These are phyloP conservation scores for Theristicus caerulescens DNA, from an alignment of 2,113 vertebrate species.

Conservation along the genomic window DNA sequence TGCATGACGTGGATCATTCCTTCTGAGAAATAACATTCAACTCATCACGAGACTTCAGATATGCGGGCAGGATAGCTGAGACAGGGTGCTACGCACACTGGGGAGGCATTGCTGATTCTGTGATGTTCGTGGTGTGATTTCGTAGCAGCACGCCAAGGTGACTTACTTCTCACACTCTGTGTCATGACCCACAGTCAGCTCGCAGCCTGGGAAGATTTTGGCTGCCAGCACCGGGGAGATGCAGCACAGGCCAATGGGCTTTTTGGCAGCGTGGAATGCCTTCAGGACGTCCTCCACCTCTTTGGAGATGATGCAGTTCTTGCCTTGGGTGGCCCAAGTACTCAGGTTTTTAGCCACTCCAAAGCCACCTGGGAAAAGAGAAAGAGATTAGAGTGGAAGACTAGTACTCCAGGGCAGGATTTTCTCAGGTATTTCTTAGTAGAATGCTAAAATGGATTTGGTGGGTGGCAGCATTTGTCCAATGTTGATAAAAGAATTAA, in stretches of 20 bases:
- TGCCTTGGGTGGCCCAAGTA: constrained; percentile 85
- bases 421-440: neutral
- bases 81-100: fast-evolving
- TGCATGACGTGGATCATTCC: no score
- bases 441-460: neutral
- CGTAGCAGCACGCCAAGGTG: fast-evolving
- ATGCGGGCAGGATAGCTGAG: fast-evolving
- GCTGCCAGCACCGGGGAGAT: constrained; percentile 86
- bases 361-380: constrained; percentile 80
- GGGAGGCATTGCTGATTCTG: neutral
- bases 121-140: neutral
- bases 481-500: neutral
- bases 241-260: constrained; percentile 88
- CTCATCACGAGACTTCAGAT: fast-evolving
- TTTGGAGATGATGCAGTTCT: constrained; percentile 74
- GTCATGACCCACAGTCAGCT: constrained; percentile 85
- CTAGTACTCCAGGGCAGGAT: neutral
- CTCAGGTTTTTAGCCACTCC: constrained; percentile 88
- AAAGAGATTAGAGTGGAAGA: neutral
- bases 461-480: neutral
- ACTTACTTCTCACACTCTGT: constrained; percentile 79
- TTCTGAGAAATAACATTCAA: fast-evolving
- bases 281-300: constrained; percentile 77
- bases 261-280: constrained; percentile 80
- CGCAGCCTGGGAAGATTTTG: constrained; percentile 84